phyloP scores from a whole-genome alignment of 2,797 vertebrate species.

The Ispidina picta region DNA sequence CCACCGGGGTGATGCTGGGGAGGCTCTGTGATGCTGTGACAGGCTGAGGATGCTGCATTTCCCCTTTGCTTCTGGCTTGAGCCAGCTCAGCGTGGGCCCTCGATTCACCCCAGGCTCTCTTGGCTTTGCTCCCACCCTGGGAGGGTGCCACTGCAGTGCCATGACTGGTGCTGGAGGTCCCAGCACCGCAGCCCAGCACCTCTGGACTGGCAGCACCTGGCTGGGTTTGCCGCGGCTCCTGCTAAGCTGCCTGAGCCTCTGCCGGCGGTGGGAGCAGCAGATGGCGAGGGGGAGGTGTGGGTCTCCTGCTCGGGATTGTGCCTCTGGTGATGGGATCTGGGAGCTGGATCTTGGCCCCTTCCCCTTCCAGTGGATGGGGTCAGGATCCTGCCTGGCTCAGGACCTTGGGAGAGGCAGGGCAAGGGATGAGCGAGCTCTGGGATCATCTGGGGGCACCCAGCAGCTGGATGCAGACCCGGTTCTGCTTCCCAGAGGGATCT shows the following conservation, averaged over 20 bases:
- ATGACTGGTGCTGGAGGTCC: not conserved
- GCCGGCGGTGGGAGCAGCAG: slow-evolving; percentile 19
- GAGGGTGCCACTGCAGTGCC: not conserved
- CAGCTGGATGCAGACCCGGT: not conserved
- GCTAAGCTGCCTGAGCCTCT: slow-evolving; percentile 1
- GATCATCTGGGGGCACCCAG: not conserved
- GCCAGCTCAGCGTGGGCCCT: fast-evolving
- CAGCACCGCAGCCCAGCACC: not conserved
- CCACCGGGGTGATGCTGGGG: fast-evolving
- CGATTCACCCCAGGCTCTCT: fast-evolving
- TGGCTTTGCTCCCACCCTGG: not conserved
- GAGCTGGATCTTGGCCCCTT: not conserved
- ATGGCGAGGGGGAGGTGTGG: slow-evolving; percentile 32
- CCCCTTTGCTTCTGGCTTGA: not conserved
- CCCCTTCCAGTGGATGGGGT: not conserved
- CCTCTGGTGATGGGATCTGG: not conserved
- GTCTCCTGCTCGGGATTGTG: not conserved
- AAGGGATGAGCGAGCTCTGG: not conserved
- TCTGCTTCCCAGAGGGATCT: not conserved
- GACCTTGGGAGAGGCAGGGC: fast-evolving
- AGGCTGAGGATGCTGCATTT: not conserved
- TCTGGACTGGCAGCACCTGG: not conserved
- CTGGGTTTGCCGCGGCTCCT: not conserved
- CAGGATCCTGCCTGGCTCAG: not conserved
- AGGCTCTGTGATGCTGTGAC: fast-evolving